Evolutionary conservation across 2,888 invertebrate species (phyloP).

Genomic region (Andrena camellia): DNA sequence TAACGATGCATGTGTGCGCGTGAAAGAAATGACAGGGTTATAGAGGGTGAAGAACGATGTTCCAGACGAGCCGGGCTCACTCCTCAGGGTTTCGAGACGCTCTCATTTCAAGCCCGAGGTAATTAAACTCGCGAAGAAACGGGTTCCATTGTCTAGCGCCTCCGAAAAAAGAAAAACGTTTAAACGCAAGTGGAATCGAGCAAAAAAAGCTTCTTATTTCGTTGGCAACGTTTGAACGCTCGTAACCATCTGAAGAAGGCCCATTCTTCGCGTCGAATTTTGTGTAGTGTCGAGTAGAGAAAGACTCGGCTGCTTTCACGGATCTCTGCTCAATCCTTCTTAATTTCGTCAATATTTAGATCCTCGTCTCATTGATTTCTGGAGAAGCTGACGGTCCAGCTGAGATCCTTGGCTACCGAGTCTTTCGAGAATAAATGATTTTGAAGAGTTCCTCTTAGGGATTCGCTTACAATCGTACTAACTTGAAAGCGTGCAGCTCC

Average conservation of each 20-base stretch:
- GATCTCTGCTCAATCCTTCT: too few relatives aligned
- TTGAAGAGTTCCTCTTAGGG: neutral
- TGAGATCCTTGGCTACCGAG: slow-evolving; percentile 24
- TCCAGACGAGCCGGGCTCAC: slow-evolving; percentile 54
- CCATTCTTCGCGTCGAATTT: slow-evolving; percentile 48
- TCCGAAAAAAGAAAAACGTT: neutral
- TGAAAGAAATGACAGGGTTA: slow-evolving; percentile 49
- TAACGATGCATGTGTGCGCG: slow-evolving; percentile 35
- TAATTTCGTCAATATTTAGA: neutral
- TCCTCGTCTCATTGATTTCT: neutral
- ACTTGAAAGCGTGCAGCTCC: slow-evolving; percentile 94
- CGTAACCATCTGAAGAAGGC: slow-evolving; percentile 45
- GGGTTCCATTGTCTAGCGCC: neutral
- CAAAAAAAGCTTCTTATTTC: neutral
- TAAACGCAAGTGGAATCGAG: neutral
- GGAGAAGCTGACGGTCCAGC: neutral
- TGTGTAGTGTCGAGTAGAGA: slow-evolving; percentile 28
- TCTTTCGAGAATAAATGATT: slow-evolving; percentile 24
- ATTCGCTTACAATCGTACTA: slow-evolving; percentile 83
- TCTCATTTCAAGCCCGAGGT: slow-evolving; percentile 42
- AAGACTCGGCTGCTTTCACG: slow-evolving; percentile 28
- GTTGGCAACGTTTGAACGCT: neutral
- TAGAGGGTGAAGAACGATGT: slow-evolving; percentile 65
- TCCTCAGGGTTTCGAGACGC: slow-evolving; percentile 45
- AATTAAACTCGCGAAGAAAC: slow-evolving; percentile 39